Evolutionary conservation across 1,140 invertebrate species (phyloP), one percentile per base, ranked within the genome.

Genomic region (Argopecten irradians): DNA sequence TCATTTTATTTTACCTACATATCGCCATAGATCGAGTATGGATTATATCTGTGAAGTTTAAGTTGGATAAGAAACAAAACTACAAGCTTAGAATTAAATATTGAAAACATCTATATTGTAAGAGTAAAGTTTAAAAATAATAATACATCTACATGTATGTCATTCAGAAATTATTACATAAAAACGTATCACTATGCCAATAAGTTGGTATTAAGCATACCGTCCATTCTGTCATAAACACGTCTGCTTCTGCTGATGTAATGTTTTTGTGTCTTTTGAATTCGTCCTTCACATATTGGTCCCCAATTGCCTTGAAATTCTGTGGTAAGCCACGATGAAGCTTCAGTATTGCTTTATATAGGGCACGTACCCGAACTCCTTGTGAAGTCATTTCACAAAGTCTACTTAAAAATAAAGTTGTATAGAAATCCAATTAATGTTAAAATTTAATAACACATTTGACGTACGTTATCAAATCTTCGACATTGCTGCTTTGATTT

Each of bases 261-360:
- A 97, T 98, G n/a, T 96, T 96, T 94, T 98, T 98, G 94, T 99
- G 98, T 84, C 97, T 95, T 92, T 97, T 97, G 95, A 99, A 99
- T 95, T 99, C 98, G 92, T 98, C 98, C 92, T 97, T 97, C 0
- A 97, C 97, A 95, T 99, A 99, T 94, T 97, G 96, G 93, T 98
- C 97, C n/a, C 96, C 96, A 22, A 96, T 83, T 2, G 93, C 93
- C 92, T 97, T 96, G 84, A 98, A 95, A 93, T 98, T 97, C 8
- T 95, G 88, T 0, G 98, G 98, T 43, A 99, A 93, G 33, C 98
- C 97, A 91, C 98, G 96, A 93, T 99, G 98, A 82, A 99, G 96
- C 92, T 97, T 97, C 89, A 99, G 96, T 94, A 99, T 97, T 14
- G 97, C 97, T 96, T 99, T 99, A 94, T 98, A 99, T n/a, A 99